Evolutionary conservation across 1,140 invertebrate genomes (phyloP), one percentile per base, ranked within the genome.

Genomic region (Hesperophylax magnus): DNA sequence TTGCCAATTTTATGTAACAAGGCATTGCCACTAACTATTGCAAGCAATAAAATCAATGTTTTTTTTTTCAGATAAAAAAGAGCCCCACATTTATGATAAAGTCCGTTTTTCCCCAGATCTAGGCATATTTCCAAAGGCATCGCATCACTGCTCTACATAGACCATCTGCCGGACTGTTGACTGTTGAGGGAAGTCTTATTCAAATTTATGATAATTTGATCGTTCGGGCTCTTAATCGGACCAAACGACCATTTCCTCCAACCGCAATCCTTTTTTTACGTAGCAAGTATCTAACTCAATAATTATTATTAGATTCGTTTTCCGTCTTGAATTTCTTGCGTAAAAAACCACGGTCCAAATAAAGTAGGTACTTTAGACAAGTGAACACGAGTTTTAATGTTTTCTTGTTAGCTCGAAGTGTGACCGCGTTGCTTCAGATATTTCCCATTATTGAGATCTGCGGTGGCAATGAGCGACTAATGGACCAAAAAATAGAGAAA

Each of bases 191-290:
- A 61, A 61, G 24, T 61, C 58, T 61, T 61, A 61, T 61, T 61
- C 24, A 61, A 61, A 61, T 61, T 61, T 61, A 61, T 61, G 58
- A 61, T 61, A 61, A 61, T 61, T 61, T 61, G 58, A 61, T 61
- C 58, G 58, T 61, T 61, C 58, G 58, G 20, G 24, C 18, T 61
- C 58, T 61, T 61, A 61, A 61, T 61, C 58, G 58, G 9, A 18
- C 58, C 18, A 24, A n/a, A 24, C 18, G 58, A 24, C 58, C 58
- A 24, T 61, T 61, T 22, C 58, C 17, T 9, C 58, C 18, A 7
- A 61, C 56, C 58, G 58, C 58, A 61, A 18, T 61, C 58, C 58
- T 61, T 61, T 22, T 60, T 61, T 61, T 14, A 61, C n/a, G 14
- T 24, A 20, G 58, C 58, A 61, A 61, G 18, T 22, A 58, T 3